These are phyloP conservation scores for Ursus arctos DNA, from an alignment of 2,113 vertebrate genomes.

Conservation along the genomic window DNA sequence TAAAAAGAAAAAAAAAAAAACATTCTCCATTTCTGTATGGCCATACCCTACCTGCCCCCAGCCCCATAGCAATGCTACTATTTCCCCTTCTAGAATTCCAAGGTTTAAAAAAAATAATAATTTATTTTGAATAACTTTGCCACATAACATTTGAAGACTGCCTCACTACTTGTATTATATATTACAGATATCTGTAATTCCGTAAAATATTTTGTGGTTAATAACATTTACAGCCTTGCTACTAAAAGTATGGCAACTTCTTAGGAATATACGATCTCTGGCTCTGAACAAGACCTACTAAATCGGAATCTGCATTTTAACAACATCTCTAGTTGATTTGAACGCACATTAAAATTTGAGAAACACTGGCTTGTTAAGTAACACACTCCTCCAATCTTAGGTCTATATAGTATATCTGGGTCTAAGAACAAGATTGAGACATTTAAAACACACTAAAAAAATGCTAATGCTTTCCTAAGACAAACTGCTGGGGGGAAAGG, in stretches of 20 bases:
- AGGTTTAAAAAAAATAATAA: background rate
- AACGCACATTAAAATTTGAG: background rate
- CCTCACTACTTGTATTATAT: background rate
- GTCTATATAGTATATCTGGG: background rate
- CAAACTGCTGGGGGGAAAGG: background rate
- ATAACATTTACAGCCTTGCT: background rate
- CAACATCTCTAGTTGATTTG: background rate
- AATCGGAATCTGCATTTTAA: background rate
- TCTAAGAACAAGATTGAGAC: background rate
- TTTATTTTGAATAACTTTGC: background rate
- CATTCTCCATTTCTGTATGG: background rate
- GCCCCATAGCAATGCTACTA: accelerated
- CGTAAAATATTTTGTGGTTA: background rate
- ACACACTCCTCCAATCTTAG: background rate
- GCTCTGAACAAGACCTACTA: background rate
- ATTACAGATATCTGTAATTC: background rate
- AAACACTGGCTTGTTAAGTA: background rate
- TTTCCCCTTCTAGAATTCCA: background rate
- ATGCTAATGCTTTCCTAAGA: background rate
- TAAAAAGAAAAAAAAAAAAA: background rate
- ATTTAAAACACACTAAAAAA: background rate
- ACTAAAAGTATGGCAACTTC: background rate
- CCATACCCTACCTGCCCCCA: accelerated
- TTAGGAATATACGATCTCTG: background rate
- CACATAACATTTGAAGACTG: background rate